Evolutionary conservation across 1,140 invertebrate species (phyloP), one percentile per base, ranked within the genome.

Genomic region (Portunus trituberculatus): DNA sequence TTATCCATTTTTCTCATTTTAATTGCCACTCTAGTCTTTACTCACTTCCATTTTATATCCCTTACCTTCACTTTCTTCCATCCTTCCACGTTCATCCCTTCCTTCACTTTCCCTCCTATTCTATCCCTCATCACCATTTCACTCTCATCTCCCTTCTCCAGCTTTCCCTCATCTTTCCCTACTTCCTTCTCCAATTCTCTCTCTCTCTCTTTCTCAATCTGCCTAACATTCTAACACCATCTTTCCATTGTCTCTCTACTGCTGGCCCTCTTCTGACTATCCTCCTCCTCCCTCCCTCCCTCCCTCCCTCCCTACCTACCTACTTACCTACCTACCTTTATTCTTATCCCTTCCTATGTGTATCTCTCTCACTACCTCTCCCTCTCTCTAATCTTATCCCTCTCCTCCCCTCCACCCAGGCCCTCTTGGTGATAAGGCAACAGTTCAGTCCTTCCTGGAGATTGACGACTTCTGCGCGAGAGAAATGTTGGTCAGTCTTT

Each of bases 401-500:
- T 59, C 52, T 10, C 52, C 52, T 52, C 14, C 48, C 48, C 48
- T 52, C 48, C 14, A 52, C 6, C 48, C 48, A 7, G 6, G 12
- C 8, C n/a, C 67, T 1, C 67, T 76, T 25, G 20, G 20, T n/a
- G 67, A 76, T 76, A 76, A 76, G 67, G 67, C 67, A 76, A 7
- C 67, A 25, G 20, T 2, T 7, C 67, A 12, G 25, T n/a, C 20
- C n/a, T 1, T 2, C 67, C 67, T 20, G 25, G 67, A 76, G n/a
- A 76, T 76, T 76, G 20, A 76, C 52, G 67, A 76, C 20, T 76
- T 20, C 67, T 76, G n/a, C 6, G n/a, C 6, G 6, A 25, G 67
- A 76, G n/a, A 76, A 76, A 76, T 76, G 67, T 76, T 76, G 67
- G 67, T 76, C 67, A 76, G 67, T n/a, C 67, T 76, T 25, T 76